Evolutionary conservation across 2,888 invertebrate genomes (phyloP).

Genomic region (Dryocosmus kuriphilus): DNA sequence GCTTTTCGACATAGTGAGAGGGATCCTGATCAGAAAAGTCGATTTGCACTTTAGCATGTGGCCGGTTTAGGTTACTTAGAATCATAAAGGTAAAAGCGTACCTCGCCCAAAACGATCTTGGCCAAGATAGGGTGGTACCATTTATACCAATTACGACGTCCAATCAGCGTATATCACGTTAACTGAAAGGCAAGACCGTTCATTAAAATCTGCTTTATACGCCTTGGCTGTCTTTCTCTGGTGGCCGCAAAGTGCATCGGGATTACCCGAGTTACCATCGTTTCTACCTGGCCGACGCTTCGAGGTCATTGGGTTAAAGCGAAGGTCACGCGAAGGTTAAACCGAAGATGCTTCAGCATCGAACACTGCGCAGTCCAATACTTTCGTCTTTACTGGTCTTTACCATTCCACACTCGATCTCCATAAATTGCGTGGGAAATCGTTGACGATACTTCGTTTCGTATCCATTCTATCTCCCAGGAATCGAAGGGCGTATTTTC

Average conservation of each 20-base stretch:
- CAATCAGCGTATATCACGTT: constrained; percentile 63
- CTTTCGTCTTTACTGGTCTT: constrained; percentile 39
- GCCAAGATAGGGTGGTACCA: constrained; percentile 43
- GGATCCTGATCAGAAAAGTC: neutral
- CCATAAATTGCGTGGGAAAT: constrained; percentile 31
- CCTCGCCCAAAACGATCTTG: constrained; percentile 26
- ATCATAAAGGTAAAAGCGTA: neutral
- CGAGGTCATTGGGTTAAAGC: constrained; percentile 49
- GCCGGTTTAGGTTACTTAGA: constrained; percentile 18
- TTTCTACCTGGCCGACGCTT: constrained; percentile 40
- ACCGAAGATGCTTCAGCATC: constrained; percentile 46
- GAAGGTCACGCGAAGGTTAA: constrained; percentile 63
- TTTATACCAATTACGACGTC: constrained; percentile 63
- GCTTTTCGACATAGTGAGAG: constrained; percentile 4
- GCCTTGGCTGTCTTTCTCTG: constrained; percentile 42
- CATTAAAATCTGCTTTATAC: constrained; percentile 61
- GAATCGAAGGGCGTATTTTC: constrained; percentile 38
- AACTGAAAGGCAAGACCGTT: constrained; percentile 62
- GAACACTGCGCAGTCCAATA: constrained; percentile 45
- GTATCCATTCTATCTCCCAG: constrained; percentile 21
- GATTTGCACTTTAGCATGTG: neutral
- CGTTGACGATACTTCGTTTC: constrained; percentile 31
- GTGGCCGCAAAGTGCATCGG: constrained; percentile 39
- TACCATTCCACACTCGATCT: constrained; percentile 38
- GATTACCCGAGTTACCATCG: constrained; percentile 37